These are phyloP conservation scores for Odocoileus hemionus DNA, from an alignment of 2,113 vertebrate species.

Conservation along the genomic window DNA sequence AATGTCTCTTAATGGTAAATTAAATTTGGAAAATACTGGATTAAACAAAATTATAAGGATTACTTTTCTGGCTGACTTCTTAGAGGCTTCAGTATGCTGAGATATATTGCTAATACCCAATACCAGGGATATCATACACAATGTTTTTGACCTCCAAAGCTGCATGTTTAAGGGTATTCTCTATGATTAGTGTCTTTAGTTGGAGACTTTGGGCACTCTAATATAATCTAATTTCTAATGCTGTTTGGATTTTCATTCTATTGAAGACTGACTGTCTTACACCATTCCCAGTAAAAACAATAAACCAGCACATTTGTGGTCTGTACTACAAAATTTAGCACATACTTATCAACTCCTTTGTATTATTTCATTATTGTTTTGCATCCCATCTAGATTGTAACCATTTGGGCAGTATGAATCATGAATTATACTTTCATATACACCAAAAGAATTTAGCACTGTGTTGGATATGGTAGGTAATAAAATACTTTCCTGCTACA, in stretches of 20 bases:
- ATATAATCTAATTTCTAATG: neutral
- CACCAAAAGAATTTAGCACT: neutral
- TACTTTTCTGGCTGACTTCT: neutral
- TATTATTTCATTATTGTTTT: neutral
- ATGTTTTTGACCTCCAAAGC: neutral
- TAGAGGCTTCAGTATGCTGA: neutral
- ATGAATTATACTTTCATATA: neutral
- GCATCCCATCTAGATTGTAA: neutral
- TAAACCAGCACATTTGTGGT: neutral
- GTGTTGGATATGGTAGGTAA: neutral
- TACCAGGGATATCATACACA: neutral
- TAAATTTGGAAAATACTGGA: slow-evolving; percentile 6
- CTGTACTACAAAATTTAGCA: neutral
- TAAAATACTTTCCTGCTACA: neutral
- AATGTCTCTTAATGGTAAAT: neutral
- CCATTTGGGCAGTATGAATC: neutral
- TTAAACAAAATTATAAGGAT: neutral
- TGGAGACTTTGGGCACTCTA: neutral
- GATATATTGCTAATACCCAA: neutral
- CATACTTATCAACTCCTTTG: neutral
- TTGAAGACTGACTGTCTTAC: neutral
- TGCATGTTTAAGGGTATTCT: neutral
- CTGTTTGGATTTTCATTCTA: slow-evolving; percentile 10
- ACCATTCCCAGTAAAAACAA: neutral
- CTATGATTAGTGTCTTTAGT: neutral